Evolutionary conservation across 2,888 invertebrate genomes (phyloP), one percentile per base, ranked within the genome.

Genomic region (Meta bourneti): DNA sequence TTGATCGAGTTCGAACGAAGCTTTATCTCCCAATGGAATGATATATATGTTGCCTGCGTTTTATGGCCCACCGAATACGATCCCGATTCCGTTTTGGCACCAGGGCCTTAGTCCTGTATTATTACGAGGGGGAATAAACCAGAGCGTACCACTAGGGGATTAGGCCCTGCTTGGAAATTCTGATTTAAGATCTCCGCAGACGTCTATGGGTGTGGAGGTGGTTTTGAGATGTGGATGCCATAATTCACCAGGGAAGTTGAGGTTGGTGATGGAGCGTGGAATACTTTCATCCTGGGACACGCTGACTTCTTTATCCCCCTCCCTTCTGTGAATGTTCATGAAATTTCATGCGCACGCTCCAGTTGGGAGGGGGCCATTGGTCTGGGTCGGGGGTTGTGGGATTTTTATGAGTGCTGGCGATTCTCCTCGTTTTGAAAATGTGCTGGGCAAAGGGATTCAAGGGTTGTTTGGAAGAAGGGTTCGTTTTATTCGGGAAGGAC

Each of bases 31-130:
- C 34, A 6, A 9, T n/a, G 69, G 48, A 20, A 79, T 86, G 86
- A 86, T 86, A 78, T 78, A 86, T 16, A 34, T 78, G 51, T 78
- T 51, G 20, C 19, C 78, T 79, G 71, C 79, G 16, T 69, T 86
- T 86, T 86, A 86, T 79, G 86, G 86, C 52, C 78, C 71, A 85
- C n/a, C 16, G 85, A 75, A 77, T 85, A 51, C 77, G 19, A 82
- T 70, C n/a, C 49, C 49, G 19, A 54, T 83, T 52, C 71, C 16
- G 61, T 79, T 79, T 79, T 79, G 34, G 79, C 34, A 79, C 71
- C 82, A 49, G 19, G 19, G 13, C 80, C 69, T 34, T 34, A 34
- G 34, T 61, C n/a, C 80, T 7, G 48, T 71, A 79, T 79, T 79
- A 79, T 79, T 79, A 79, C 83, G 72, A 20, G 20, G 54, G 16